phyloP scores from a whole-genome alignment of 35 echinoderm and acorn worm genomes.

The Patiria miniata region DNA sequence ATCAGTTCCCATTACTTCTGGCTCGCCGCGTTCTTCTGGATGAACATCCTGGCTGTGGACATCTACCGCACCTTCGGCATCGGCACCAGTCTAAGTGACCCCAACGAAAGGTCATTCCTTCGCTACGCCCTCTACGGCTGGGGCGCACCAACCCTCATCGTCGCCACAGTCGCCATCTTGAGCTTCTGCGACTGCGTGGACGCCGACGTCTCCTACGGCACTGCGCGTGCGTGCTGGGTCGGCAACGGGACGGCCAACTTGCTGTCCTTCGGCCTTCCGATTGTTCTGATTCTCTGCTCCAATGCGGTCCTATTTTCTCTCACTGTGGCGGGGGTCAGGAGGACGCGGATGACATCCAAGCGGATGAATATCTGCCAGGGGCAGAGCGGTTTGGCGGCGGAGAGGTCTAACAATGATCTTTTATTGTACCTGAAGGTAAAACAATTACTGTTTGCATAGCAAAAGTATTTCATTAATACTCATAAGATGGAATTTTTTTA shows the following conservation, averaged over 20 bases:
- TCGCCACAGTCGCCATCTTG: constrained; percentile 19
- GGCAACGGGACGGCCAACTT: constrained; percentile 25
- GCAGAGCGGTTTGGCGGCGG: not conserved
- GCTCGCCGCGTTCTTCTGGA: constrained; percentile 66
- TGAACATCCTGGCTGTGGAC: constrained; percentile 59
- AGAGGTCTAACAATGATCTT: constrained; percentile 11
- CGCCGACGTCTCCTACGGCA: constrained; percentile 43
- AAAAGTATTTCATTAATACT: too few species aligned
- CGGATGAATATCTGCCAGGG: constrained; percentile 9
- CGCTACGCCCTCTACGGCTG: constrained; percentile 54
- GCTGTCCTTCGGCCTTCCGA: constrained; percentile 48
- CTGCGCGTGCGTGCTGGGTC: constrained; percentile 47
- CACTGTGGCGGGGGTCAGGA: constrained; percentile 42
- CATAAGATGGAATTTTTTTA: too few species aligned
- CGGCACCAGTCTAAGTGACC: constrained; percentile 12
- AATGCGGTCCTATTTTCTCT: constrained; percentile 48
- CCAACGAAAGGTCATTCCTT: not conserved
- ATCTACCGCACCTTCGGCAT: constrained; percentile 51
- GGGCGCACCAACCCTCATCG: constrained; percentile 44
- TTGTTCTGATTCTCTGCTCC: constrained; percentile 36
- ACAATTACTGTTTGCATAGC: too few species aligned
- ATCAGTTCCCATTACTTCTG: constrained; percentile 47
- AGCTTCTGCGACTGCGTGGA: constrained; percentile 29
- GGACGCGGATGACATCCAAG: constrained; percentile 19
- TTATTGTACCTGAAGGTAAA: constrained; percentile 44